Evolutionary conservation across 2,797 vertebrate genomes (phyloP), one percentile per base, ranked within the genome.

Genomic region (Poeciliopsis presidionis): DNA sequence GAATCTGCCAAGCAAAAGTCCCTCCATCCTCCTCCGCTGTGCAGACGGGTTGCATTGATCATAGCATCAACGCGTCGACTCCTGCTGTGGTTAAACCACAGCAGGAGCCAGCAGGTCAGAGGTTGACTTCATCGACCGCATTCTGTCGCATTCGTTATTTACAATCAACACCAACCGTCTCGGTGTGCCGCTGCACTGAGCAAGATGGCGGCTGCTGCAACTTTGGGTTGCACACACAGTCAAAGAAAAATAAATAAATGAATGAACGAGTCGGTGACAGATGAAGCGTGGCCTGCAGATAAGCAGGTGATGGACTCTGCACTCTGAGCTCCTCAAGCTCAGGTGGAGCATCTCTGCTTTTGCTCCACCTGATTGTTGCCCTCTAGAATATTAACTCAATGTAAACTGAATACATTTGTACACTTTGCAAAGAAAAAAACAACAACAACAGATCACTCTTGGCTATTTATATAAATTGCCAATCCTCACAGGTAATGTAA

Each of bases 121-220:
- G 30, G 76, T 41, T 74, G 72, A 63, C 70, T 51, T 30, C 47
- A 73, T 53, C 59, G 33, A 86, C 28, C 57, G 53, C 53, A 4
- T 12, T 55, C 36, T 73, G 72, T 83, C 47, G 71, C 59, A 81
- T 82, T 81, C 49, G 76, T 67, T 46, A 83, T 80, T 76, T 74
- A 78, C 57, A 28, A 75, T 51, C 69, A 43, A 43, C 45, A 30
- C 20, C 46, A 41, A 70, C 55, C 59, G 67, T 46, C 61, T 82
- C 28, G 51, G 61, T 81, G 41, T 57, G 79, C 0, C 12, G 25
- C n/a, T 75, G 61, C 28, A 63, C 30, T 61, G 59, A 18, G 14
- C 14, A 18, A 63, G 59, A 18, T 30, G 59, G n/a, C 59, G 2
- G 13, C 59, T 3, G 59, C 59, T 49, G 67, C 71, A 18, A 7